Base-by-base conservation (phyloP, 2,797 vertebrate genomes). In the Syndactyla subalaris region DNA sequence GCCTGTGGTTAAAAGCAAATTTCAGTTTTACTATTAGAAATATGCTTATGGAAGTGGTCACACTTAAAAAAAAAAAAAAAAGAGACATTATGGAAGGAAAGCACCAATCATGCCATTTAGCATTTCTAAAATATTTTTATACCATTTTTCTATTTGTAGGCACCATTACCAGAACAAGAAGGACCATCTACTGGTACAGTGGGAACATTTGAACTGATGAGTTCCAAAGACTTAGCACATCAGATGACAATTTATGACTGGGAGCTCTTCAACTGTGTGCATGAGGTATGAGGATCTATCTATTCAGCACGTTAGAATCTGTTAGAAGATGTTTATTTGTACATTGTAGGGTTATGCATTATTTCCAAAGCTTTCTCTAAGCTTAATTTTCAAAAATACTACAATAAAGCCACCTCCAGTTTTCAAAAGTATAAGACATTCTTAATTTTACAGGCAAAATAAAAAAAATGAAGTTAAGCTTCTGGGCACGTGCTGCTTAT, bases 201-300 rank as follows among this genome's bases (percentile, higher is more conserved):
- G 92, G 97, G 98, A 95, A 99, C 98, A 6, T 99, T 99, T 77
- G 99, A 99, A 97, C 95, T 99, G 96, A 99, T 99, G 99, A 99
- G 99, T 97, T 99, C 99, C 16, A 99, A 99, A 97, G 99, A 99
- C 82, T 97, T 99, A 95, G 99, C 99, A 13, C 98, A 99, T 95
- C 99, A 99, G 95, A 98, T 99, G 98, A 99, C 99, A 16, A 96
- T 98, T 82, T 99, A 99, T 54, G 99, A 99, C 88, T 99, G 99
- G 99, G 99, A 99, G 82, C 99, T 99, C 94, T 99, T 99, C 98
- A 98, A 98, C 97, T 99, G 99, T 80, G 99, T 99, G 12, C 99
- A 99, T 82, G 99, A 99, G 99, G 99, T 99, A 98, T 89, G 93
- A 81, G 24, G 10, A 52, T 67, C 43, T 30, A 18, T 26, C 32